A percentile compares a stretch with the other conserved stretches of the same genome.
These are phyloP conservation scores for Bhutanitis thaidina DNA, from an alignment of 2,888 invertebrate genomes.

Conservation along the genomic window DNA sequence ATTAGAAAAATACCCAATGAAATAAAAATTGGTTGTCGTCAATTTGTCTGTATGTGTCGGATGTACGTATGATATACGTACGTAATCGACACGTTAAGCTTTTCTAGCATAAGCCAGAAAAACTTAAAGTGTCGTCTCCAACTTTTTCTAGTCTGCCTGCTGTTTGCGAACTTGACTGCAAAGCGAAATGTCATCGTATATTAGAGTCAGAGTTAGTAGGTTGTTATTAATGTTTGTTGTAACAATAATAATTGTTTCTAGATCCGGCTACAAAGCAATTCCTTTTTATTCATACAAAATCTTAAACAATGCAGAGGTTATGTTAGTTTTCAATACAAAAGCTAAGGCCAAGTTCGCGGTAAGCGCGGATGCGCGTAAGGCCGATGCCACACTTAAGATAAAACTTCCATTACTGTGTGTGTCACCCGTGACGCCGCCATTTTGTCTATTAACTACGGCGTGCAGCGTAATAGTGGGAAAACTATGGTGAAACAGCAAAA, in stretches of 20 bases:
- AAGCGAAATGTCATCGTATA: not conserved
- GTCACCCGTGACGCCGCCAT: conserved; percentile 73
- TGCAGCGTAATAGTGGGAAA: conserved; percentile 65
- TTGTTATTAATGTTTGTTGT: too few relatives aligned
- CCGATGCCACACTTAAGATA: conserved; percentile 71
- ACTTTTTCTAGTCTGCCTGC: too few relatives aligned
- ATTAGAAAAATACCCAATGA: too few relatives aligned
- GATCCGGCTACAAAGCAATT: not conserved
- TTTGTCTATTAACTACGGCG: conserved; percentile 60
- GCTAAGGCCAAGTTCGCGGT: conserved; percentile 49
- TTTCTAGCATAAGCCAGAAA: too few relatives aligned
- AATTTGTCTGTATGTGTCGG: too few relatives aligned
- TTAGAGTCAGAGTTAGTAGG: too few relatives aligned
- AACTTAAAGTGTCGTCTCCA: too few relatives aligned
- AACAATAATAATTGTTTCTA: conserved; percentile 1
- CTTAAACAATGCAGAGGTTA: conserved; percentile 14
- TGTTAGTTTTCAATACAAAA: conserved; percentile 20
- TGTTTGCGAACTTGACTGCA: too few relatives aligned
- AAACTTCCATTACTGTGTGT: conserved; percentile 61
- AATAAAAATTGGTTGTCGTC: too few relatives aligned
- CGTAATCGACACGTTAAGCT: too few relatives aligned
- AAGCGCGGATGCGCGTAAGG: conserved; percentile 65
- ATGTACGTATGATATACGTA: too few relatives aligned
- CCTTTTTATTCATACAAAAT: conserved; percentile 9
- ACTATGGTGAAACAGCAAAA: conserved; percentile 51